Percentiles rank a stretch among this genome's conserved stretches.
Conservation (phyloP, 2,113 vertebrate genomes). For the Neolamprologus tretocephalus region DNA sequence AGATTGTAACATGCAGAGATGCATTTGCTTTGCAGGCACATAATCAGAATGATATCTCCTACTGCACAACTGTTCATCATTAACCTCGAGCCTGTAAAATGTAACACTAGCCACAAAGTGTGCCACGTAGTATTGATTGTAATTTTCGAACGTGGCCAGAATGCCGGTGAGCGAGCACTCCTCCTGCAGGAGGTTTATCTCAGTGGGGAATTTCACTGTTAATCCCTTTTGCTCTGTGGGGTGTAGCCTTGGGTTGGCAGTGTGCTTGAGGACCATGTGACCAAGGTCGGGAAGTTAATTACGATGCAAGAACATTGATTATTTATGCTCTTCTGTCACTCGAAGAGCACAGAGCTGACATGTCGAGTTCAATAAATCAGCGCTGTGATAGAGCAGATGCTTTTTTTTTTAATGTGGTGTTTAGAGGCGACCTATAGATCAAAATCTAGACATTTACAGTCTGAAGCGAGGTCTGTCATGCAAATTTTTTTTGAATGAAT, state of each 20-base stretch:
- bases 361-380: conserved; percentile 15
- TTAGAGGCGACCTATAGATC: not conserved
- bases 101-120: conserved; percentile 27
- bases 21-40: not conserved
- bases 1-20: not conserved
- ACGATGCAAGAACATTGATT: conserved; percentile 50
- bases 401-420: not conserved
- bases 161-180: conserved; percentile 12
- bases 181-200: conserved; percentile 13
- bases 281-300: conserved; percentile 51
- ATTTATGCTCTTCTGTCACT: conserved; percentile 53
- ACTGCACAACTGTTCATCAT: not conserved
- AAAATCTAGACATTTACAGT: not conserved
- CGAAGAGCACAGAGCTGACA: conserved; percentile 25
- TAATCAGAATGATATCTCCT: not conserved
- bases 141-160: not conserved
- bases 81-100: conserved; percentile 3
- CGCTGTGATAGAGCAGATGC: not conserved
- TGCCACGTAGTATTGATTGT: conserved; percentile 42
- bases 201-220: conserved; percentile 18
- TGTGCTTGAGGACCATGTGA: conserved; percentile 26
- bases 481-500: not conserved
- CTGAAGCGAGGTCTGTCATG: not conserved
- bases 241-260: not conserved
- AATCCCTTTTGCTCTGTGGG: not conserved